Evolutionary conservation across 2,113 vertebrate species (phyloP).

Genomic region (Xiphophorus hellerii): DNA sequence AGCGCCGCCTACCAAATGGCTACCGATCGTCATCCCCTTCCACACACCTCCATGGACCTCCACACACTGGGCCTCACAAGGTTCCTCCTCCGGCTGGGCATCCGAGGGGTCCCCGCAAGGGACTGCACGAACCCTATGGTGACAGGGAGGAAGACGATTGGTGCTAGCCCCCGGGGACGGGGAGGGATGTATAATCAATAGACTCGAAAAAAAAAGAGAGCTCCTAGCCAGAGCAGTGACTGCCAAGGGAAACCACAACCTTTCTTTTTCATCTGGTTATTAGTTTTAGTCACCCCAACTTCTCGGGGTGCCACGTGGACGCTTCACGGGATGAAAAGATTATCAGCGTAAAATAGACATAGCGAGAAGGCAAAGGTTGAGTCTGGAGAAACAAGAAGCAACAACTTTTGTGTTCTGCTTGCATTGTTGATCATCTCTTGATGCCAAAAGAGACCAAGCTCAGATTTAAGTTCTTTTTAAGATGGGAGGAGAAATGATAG

Average conservation of each 20-base stretch:
- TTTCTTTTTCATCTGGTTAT: slow-evolving; percentile 64
- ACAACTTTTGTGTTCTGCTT: slow-evolving; percentile 38
- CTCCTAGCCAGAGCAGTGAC: slow-evolving; percentile 61
- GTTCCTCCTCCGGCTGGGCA: slow-evolving; percentile 73
- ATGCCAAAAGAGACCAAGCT: slow-evolving; percentile 67
- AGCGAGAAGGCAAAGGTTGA: slow-evolving; percentile 45
- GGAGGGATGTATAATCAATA: slow-evolving; percentile 36
- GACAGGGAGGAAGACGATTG: slow-evolving; percentile 92
- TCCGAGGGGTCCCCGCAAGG: slow-evolving; percentile 82
- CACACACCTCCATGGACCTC: slow-evolving; percentile 80
- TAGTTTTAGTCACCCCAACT: slow-evolving; percentile 62
- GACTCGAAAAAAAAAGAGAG: slow-evolving; percentile 33
- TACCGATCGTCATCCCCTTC: slow-evolving; percentile 86
- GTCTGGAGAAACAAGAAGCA: slow-evolving; percentile 36
- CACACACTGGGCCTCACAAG: slow-evolving; percentile 80
- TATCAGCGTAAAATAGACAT: slow-evolving; percentile 40
- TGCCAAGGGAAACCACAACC: slow-evolving; percentile 70
- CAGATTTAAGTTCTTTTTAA: slow-evolving; percentile 40
- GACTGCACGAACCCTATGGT: slow-evolving; percentile 89
- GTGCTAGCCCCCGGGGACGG: slow-evolving; percentile 86
- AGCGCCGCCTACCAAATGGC: slow-evolving; percentile 88
- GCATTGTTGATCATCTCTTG: slow-evolving; percentile 64
- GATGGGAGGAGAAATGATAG: slow-evolving; percentile 56
- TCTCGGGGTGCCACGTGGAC: slow-evolving; percentile 57
- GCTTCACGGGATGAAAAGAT: slow-evolving; percentile 22